phyloP scores from a whole-genome alignment of 2,113 vertebrate species.

The Etia nguti region DNA sequence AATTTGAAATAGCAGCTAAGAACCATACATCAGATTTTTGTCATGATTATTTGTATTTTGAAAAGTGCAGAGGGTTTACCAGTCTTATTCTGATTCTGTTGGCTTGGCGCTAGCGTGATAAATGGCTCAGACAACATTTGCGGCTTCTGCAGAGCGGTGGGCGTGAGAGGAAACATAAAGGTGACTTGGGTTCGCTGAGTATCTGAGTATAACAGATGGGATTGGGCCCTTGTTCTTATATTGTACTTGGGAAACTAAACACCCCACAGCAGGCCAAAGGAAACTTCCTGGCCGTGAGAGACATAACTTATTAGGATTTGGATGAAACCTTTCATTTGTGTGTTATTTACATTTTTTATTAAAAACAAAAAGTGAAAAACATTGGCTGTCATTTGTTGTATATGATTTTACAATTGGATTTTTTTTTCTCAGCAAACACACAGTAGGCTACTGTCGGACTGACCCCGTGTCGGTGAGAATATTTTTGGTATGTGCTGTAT shows the following conservation, averaged over 20 bases:
- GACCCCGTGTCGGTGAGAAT: not conserved
- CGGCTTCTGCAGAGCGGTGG: slow-evolving; percentile 14
- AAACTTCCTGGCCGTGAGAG: slow-evolving; percentile 9
- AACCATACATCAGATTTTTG: not conserved
- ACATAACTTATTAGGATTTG: not conserved
- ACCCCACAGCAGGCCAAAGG: not conserved
- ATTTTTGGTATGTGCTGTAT: slow-evolving; percentile 21
- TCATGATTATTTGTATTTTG: slow-evolving; percentile 2
- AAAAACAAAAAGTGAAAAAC: not conserved
- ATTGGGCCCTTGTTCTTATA: slow-evolving; percentile 1
- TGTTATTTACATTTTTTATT: not conserved
- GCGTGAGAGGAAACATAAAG: slow-evolving; percentile 43
- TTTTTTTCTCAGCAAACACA: not conserved
- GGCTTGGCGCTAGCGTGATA: slow-evolving; percentile 10
- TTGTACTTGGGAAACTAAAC: slow-evolving; percentile 32
- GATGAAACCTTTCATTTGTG: not conserved
- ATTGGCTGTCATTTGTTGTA: not conserved
- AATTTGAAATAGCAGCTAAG: not conserved
- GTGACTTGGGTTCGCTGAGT: slow-evolving; percentile 26
- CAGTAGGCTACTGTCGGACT: not conserved
- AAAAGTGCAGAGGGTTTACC: slow-evolving; percentile 4
- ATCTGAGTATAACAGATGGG: slow-evolving; percentile 50
- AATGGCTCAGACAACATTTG: slow-evolving; percentile 13
- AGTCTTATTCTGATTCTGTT: not conserved
- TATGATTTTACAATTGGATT: not conserved